Base-by-base conservation (phyloP, 1,140 invertebrate species). In the Drosophila erecta region DNA sequence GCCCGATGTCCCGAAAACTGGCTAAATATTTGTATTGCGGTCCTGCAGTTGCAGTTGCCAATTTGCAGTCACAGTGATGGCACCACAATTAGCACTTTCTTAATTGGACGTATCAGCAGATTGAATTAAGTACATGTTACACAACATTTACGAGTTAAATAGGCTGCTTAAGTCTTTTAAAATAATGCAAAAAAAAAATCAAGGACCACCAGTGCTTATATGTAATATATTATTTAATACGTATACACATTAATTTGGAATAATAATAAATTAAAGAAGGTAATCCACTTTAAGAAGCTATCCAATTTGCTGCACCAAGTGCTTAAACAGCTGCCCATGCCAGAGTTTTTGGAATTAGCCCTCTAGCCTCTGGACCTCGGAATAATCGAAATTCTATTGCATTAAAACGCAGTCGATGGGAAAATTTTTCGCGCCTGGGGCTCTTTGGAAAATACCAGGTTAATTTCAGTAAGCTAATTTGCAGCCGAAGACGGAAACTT, bases 381-480 rank as follows among this genome's bases (percentile, higher is more conserved):
- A n/a, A 37, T 72, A 55, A 76, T 64, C 59, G 43, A 65, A 78
- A 77, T 55, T 47, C 43, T 40, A 69, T 70, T 55, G 37, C 49
- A 55, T 70, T 69, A 56, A 54, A 20, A 17, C 17, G 24, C 41
- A 72, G 41, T 78, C 47, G 43, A 17, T 70, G 24, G 15, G 43
- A 57, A 61, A 76, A 61, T 70, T 55, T 14, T 2, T 22, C 1
- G 14, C 10, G 73, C 72, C 65, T 53, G 11, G 7, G 38, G 49
- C 33, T 22, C 27, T 40, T 65, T 55, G 38, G 2, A 67, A 78
- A 87, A 81, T 76, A 79, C 83, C 60, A 79, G 51, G 76, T 87
- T 87, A 83, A 87, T 73, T 79, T 83, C 55, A 76, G 70, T 47
- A 73, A 54, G 83, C 83, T 87, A 87, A 87, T 87, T 87, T 73